Conservation (phyloP, 2,113 vertebrate genomes). For the Cyphotilapia sp. region DNA sequence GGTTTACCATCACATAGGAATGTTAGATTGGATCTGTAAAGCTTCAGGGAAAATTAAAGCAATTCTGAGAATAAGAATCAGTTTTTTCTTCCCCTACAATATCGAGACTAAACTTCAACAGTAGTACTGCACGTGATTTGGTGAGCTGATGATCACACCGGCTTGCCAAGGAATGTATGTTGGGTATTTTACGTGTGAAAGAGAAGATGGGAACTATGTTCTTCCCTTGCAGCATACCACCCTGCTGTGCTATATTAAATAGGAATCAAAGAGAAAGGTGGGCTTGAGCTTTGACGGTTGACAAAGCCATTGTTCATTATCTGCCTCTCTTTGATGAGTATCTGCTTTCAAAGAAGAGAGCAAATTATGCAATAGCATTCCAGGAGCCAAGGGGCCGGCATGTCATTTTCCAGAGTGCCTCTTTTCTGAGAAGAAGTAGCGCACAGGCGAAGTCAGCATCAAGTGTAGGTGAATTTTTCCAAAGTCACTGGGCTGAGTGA, state of each 20-base stretch:
- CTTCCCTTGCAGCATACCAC: not conserved
- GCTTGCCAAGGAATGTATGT: not conserved
- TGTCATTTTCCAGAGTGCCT: not conserved
- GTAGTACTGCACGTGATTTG: not conserved
- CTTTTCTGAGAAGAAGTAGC: not conserved
- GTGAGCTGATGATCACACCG: not conserved
- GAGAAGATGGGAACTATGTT: not conserved
- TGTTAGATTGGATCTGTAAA: not conserved
- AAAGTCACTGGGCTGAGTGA: not conserved
- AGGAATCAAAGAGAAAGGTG: not conserved
- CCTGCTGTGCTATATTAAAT: not conserved
- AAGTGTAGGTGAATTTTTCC: not conserved
- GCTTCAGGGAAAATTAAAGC: not conserved
- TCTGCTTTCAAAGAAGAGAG: slow-evolving; percentile 23
- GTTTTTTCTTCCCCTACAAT: not conserved
- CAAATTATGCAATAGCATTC: slow-evolving; percentile 7
- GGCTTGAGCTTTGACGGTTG: not conserved
- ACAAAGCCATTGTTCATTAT: slow-evolving; percentile 30
- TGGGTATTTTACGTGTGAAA: not conserved
- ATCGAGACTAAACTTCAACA: not conserved
- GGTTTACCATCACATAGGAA: not conserved
- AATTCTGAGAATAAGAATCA: not conserved
- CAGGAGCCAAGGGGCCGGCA: not conserved
- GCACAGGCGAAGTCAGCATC: not conserved
- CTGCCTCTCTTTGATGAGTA: slow-evolving; percentile 11